A percentile compares a stretch with the other conserved stretches of the same genome.
Evolutionary conservation across 2,113 vertebrate genomes (phyloP).

Genomic region (Psephotus haematonotus): DNA sequence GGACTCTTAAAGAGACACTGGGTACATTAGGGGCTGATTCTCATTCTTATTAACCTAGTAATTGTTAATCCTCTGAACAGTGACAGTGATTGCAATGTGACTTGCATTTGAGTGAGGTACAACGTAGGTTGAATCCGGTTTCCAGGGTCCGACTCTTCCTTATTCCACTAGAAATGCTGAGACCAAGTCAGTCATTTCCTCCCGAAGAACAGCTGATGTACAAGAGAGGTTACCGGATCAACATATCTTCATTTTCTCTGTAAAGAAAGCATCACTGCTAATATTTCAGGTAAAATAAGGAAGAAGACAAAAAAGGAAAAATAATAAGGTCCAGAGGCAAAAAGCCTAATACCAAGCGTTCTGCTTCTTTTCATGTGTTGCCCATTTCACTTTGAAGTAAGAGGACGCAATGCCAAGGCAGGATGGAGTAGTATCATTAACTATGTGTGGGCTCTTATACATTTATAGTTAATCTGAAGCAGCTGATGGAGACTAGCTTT

Average conservation of each 20-base stretch:
- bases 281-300: not conserved
- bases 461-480: not conserved
- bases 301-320: not conserved
- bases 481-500: not conserved
- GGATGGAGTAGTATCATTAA: not conserved
- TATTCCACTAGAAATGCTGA: not conserved
- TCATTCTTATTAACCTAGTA: slow-evolving; percentile 8
- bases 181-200: not conserved
- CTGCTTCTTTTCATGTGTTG: not conserved
- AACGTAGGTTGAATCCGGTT: not conserved
- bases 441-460: not conserved
- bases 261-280: not conserved
- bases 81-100: not conserved
- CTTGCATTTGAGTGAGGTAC: not conserved
- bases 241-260: not conserved
- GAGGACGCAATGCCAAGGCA: fast-evolving
- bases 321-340: not conserved
- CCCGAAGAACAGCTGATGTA: not conserved
- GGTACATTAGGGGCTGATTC: slow-evolving; percentile 1
- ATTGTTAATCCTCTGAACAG: slow-evolving; percentile 12
- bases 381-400: not conserved
- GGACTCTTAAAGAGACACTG: not conserved
- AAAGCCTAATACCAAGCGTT: not conserved
- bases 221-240: not conserved
- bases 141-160: not conserved